Evolutionary conservation across 2,113 vertebrate species (phyloP).

Genomic region (Nothoprocta pentlandii): DNA sequence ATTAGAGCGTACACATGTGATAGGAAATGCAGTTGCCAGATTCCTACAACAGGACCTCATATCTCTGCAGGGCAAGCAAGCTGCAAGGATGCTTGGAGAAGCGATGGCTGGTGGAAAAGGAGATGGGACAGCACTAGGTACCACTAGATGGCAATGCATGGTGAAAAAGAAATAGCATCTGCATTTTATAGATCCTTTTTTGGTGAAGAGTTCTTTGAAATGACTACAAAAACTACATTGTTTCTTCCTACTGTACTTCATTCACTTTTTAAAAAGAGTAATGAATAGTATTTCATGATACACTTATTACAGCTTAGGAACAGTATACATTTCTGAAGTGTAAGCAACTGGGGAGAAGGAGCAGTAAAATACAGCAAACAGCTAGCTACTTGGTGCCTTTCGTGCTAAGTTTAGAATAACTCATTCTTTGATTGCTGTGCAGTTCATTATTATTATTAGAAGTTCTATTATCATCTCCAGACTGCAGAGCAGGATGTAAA

Average conservation of each 20-base stretch:
- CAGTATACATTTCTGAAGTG: neutral
- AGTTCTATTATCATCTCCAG: neutral
- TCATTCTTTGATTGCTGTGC: neutral
- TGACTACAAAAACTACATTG: rapidly evolving
- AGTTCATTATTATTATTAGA: neutral
- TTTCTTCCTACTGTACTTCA: neutral
- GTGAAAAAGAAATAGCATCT: neutral
- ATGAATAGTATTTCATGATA: rapidly evolving
- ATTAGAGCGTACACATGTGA: rapidly evolving
- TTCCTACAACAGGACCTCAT: neutral
- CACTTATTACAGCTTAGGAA: neutral
- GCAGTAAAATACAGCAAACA: neutral
- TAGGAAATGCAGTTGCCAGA: neutral
- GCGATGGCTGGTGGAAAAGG: neutral
- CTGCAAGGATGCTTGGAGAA: no score
- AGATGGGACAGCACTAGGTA: rapidly evolving
- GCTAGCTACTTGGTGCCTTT: neutral
- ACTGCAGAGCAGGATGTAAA: neutral
- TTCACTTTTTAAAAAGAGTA: neutral
- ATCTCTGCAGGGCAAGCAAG: neutral
- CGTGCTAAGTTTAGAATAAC: neutral
- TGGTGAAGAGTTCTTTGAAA: rapidly evolving
- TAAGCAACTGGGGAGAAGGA: neutral
- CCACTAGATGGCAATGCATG: constrained; percentile 63
- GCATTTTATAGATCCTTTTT: rapidly evolving